Evolutionary conservation across 2,888 invertebrate genomes (phyloP).

Genomic region (Dolichomitus sp.): DNA sequence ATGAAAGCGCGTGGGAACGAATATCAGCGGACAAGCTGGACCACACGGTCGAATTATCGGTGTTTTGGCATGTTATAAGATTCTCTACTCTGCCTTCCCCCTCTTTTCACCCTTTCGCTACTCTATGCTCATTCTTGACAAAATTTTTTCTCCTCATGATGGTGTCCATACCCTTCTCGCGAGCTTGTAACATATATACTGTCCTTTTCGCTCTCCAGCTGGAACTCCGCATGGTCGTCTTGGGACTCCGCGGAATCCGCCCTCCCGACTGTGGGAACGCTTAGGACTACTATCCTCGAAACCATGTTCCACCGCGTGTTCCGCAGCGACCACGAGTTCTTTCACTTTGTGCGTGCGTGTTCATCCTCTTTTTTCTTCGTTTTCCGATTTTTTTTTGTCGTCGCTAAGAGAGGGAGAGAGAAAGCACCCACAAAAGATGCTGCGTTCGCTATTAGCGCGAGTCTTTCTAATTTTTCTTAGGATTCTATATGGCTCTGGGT

Average conservation of each 20-base stretch:
- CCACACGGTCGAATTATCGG: conserved; percentile 86
- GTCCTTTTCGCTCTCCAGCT: conserved; percentile 18
- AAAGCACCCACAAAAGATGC: conserved; percentile 20
- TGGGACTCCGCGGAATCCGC: conserved; percentile 82
- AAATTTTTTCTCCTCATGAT: conserved; percentile 25
- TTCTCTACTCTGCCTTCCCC: conserved; percentile 55
- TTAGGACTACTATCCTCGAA: conserved; percentile 72
- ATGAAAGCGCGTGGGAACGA: conserved; percentile 82
- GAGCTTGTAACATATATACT: conserved; percentile 8
- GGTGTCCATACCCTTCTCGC: not conserved
- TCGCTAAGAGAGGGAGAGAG: not conserved
- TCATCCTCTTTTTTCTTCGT: conserved; percentile 26
- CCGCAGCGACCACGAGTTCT: conserved; percentile 69
- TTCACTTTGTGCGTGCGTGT: conserved; percentile 49
- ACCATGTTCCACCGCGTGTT: conserved; percentile 74
- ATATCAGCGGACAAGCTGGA: conserved; percentile 82
- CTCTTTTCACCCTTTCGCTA: conserved; percentile 4
- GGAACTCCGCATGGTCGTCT: conserved; percentile 53
- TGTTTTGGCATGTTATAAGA: conserved; percentile 85
- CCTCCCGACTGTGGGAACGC: conserved; percentile 83
- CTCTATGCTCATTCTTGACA: conserved; percentile 32
- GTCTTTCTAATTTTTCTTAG: conserved; percentile 54
- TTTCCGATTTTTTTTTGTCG: conserved; percentile 20
- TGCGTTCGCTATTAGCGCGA: conserved; percentile 35
- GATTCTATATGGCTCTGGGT: conserved; percentile 1